phyloP scores from a whole-genome alignment of 64 coral and sea anemone genomes.

The Cladopsammia gracilis region DNA sequence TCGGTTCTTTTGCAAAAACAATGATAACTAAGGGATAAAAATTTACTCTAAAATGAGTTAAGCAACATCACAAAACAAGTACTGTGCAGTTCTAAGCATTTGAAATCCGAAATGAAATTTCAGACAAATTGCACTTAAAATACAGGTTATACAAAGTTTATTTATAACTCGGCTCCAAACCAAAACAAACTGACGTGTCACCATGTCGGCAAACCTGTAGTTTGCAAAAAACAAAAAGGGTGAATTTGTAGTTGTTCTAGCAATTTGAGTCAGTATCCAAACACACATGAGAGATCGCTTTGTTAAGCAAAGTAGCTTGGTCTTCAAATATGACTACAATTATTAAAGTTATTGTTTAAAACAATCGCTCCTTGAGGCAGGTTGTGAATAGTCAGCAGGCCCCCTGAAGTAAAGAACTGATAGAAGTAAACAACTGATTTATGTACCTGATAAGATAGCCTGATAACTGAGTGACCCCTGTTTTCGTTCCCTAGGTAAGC shows the following conservation, averaged over 20 bases:
- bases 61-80: no score
- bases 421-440: not conserved
- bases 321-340: not conserved
- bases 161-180: no score
- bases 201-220: no score
- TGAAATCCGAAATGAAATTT: no score
- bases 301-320: constrained; percentile 10
- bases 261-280: not conserved
- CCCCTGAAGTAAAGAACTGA: not conserved
- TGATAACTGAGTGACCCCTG: not conserved
- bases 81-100: no score
- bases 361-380: constrained; percentile 5
- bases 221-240: not conserved
- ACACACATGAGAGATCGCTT: not conserved
- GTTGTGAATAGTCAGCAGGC: not conserved
- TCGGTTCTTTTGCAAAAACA: no score
- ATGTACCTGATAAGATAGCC: not conserved
- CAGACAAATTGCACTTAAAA: no score
- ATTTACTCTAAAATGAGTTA: no score
- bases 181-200: no score
- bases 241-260: not conserved
- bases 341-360: not conserved
- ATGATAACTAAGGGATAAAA: no score
- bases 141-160: no score
- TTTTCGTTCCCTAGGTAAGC: no score